Percentiles rank a stretch among this genome's conserved stretches.
Conservation (phyloP, 1,140 invertebrate species). For the Drosophila sechellia region DNA sequence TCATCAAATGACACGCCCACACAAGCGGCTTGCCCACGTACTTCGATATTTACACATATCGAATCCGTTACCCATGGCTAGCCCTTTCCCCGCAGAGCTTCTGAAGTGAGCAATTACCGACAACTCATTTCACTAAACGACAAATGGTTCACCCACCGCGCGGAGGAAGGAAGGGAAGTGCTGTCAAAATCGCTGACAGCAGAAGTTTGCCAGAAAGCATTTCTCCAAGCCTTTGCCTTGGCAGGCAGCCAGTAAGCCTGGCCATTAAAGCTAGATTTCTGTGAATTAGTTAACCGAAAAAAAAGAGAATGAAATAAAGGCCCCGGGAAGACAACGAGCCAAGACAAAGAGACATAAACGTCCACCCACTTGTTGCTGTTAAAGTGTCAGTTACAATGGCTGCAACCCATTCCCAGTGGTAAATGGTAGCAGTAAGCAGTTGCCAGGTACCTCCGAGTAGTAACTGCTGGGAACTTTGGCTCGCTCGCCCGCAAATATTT, state of each 20-base stretch:
- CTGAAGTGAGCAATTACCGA: conserved; percentile 56
- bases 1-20: conserved; percentile 63
- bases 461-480: conserved; percentile 27
- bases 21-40: conserved; percentile 23
- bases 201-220: conserved; percentile 71
- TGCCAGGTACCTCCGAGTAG: conserved; percentile 4
- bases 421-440: conserved; percentile 39
- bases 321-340: conserved; percentile 47
- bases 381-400: conserved; percentile 71
- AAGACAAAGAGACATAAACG: conserved; percentile 82
- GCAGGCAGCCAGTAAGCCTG: background rate
- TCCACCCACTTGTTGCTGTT: conserved; percentile 81
- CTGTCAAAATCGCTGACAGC: conserved; percentile 79
- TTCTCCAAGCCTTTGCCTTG: conserved; percentile 21
- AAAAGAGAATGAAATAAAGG: conserved; percentile 53
- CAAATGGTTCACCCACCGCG: conserved; percentile 64
- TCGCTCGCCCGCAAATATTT: conserved; percentile 61
- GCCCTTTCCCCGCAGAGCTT: conserved; percentile 7
- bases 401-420: conserved; percentile 10
- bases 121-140: conserved; percentile 76
- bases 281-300: conserved; percentile 57
- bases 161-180: background rate
- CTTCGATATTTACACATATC: conserved; percentile 48
- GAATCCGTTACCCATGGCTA: background rate
- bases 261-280: conserved; percentile 45